phyloP scores from a whole-genome alignment of 2,797 vertebrate species.

The Tiaroga cobitis region DNA sequence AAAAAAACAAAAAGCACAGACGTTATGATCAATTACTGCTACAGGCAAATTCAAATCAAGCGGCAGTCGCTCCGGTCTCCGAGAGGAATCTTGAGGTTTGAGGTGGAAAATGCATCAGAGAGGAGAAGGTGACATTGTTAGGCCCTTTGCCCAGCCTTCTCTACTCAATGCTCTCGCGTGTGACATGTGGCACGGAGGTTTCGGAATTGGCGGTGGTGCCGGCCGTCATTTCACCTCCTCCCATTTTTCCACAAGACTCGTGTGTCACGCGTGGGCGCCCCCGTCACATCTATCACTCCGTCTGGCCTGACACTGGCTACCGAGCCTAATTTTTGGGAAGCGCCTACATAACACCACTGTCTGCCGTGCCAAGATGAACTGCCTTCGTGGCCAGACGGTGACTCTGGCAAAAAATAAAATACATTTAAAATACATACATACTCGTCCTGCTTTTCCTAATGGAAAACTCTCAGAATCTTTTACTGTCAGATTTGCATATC shows the following conservation, averaged over 20 bases:
- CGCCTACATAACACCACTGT: slow-evolving; percentile 75
- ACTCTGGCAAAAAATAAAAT: slow-evolving; percentile 63
- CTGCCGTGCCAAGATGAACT: slow-evolving; percentile 70
- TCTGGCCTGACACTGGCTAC: slow-evolving; percentile 76
- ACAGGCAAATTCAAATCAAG: slow-evolving; percentile 25
- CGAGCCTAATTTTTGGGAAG: slow-evolving; percentile 69
- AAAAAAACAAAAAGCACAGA: not conserved
- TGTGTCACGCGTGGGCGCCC: slow-evolving; percentile 80
- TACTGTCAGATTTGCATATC: slow-evolving; percentile 60
- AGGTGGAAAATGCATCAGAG: slow-evolving; percentile 42
- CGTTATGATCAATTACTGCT: slow-evolving; percentile 9
- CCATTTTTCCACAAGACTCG: slow-evolving; percentile 60
- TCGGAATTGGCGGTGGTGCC: slow-evolving; percentile 72
- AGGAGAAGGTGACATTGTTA: slow-evolving; percentile 41
- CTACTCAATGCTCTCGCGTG: slow-evolving; percentile 34
- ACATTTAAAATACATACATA: not conserved
- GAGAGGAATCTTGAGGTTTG: slow-evolving; percentile 32
- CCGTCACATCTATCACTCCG: slow-evolving; percentile 74
- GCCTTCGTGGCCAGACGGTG: slow-evolving; percentile 70
- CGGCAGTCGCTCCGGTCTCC: slow-evolving; percentile 47
- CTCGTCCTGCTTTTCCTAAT: slow-evolving; percentile 40
- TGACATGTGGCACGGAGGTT: slow-evolving; percentile 77
- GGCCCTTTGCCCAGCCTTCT: slow-evolving; percentile 41
- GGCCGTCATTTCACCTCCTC: slow-evolving; percentile 73
- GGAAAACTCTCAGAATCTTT: slow-evolving; percentile 58